These are phyloP conservation scores for Mythimna loreyi DNA, from an alignment of 2,888 invertebrate species.

Conservation along the genomic window DNA sequence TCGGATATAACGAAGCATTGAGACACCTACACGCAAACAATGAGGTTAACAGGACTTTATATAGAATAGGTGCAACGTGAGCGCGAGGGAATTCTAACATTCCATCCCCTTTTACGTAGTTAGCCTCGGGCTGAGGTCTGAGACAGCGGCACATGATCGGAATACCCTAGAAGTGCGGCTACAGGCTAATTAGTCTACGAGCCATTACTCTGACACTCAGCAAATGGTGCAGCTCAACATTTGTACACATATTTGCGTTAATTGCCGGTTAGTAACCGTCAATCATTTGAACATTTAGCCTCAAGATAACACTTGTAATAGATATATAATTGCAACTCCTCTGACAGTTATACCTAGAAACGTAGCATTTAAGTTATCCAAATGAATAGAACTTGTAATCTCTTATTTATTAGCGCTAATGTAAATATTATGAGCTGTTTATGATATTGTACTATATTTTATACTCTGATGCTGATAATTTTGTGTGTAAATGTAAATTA, in stretches of 20 bases:
- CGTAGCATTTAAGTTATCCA: slow-evolving; percentile 49
- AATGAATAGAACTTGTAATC: slow-evolving; percentile 40
- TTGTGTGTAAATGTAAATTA: slow-evolving; percentile 44
- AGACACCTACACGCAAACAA: slow-evolving; percentile 62
- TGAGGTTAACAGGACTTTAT: slow-evolving; percentile 48
- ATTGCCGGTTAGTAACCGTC: slow-evolving; percentile 61
- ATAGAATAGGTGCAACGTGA: slow-evolving; percentile 41
- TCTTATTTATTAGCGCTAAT: slow-evolving; percentile 50
- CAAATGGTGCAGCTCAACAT: slow-evolving; percentile 59
- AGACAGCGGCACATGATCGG: slow-evolving; percentile 54
- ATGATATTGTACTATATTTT: slow-evolving; percentile 38
- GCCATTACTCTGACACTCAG: slow-evolving; percentile 61
- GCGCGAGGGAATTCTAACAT: slow-evolving; percentile 64
- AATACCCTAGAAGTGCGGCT: slow-evolving; percentile 44
- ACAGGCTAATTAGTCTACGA: slow-evolving; percentile 62
- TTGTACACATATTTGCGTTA: slow-evolving; percentile 56
- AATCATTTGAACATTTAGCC: slow-evolving; percentile 57
- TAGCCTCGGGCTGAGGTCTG: slow-evolving; percentile 62
- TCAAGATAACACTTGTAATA: slow-evolving; percentile 56
- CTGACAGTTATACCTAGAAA: slow-evolving; percentile 48
- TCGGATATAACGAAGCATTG: slow-evolving; percentile 61
- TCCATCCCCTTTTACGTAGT: slow-evolving; percentile 68
- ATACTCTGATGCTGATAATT: slow-evolving; percentile 21
- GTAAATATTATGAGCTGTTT: slow-evolving; percentile 52
- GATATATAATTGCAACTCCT: slow-evolving; percentile 54